phyloP scores from a whole-genome alignment of 2,113 vertebrate genomes.

The Promerops cafer region DNA sequence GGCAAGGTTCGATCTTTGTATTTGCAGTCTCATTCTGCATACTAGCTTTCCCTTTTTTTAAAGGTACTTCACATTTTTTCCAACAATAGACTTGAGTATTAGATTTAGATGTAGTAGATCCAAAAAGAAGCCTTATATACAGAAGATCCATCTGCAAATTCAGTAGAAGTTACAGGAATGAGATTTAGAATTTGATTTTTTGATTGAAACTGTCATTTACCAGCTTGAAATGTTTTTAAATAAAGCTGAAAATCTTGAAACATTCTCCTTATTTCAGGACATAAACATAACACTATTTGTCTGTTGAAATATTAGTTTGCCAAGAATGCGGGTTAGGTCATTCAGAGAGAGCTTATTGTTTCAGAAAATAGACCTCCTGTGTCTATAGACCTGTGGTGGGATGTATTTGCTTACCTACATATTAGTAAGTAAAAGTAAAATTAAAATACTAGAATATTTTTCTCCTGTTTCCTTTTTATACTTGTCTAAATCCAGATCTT shows the following conservation, averaged over 20 bases:
- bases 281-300: background rate
- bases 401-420: background rate
- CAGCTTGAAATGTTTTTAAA: background rate
- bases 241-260: background rate
- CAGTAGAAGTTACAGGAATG: background rate
- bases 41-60: background rate
- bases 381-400: background rate
- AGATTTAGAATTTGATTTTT: background rate
- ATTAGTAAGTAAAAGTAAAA: constrained; percentile 2
- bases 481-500: constrained; percentile 14
- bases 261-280: background rate
- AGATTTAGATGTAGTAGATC: background rate
- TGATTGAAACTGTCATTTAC: background rate
- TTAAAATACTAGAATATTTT: background rate
- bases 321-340: background rate
- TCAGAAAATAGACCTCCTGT: background rate
- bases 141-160: background rate
- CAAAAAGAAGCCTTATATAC: background rate
- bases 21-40: background rate
- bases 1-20: background rate
- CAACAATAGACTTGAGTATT: background rate
- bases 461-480: constrained; percentile 26
- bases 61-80: background rate
- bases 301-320: background rate
- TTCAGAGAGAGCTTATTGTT: constrained; percentile 29